These are phyloP conservation scores for Eupithecia subumbrata DNA, from an alignment of 2,888 invertebrate species.

Conservation along the genomic window DNA sequence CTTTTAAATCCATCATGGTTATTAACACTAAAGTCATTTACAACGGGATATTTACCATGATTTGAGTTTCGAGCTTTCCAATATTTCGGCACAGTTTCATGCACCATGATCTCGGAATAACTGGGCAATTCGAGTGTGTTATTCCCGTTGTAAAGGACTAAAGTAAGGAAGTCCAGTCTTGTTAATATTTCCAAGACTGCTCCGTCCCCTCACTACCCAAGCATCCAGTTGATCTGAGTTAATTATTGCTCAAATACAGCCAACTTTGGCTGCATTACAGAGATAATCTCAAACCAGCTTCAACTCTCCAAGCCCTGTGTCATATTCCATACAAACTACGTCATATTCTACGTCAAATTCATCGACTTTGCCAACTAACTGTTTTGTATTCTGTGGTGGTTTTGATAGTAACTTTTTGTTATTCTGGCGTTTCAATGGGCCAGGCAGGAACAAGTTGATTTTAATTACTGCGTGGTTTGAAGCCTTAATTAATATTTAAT, in stretches of 20 bases:
- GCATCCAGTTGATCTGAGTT: slow-evolving; percentile 48
- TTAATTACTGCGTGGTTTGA: slow-evolving; percentile 41
- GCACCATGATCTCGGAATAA: too few relatives aligned
- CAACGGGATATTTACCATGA: too few relatives aligned
- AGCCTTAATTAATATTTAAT: slow-evolving; percentile 40
- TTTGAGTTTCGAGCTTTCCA: too few relatives aligned
- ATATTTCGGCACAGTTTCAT: too few relatives aligned
- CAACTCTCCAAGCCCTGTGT: slow-evolving; percentile 23
- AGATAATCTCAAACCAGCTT: slow-evolving; percentile 49
- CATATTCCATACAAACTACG: slow-evolving; percentile 19
- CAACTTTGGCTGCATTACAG: slow-evolving; percentile 50
- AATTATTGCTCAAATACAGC: slow-evolving; percentile 60
- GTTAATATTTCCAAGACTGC: slow-evolving; percentile 18
- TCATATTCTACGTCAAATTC: not conserved
- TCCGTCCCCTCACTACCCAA: slow-evolving; percentile 33
- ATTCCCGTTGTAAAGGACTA: too few relatives aligned
- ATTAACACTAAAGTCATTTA: too few relatives aligned
- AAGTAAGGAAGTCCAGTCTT: not conserved
- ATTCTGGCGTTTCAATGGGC: slow-evolving; percentile 17
- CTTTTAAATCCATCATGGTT: too few relatives aligned
- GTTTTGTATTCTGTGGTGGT: slow-evolving; percentile 7
- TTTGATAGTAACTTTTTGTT: slow-evolving; percentile 19
- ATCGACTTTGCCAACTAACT: slow-evolving; percentile 17
- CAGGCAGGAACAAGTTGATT: slow-evolving; percentile 34
- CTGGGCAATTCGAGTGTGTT: too few relatives aligned